These are phyloP conservation scores for Lagenorhynchus albirostris DNA, from an alignment of 2,113 vertebrate genomes.

Conservation along the genomic window DNA sequence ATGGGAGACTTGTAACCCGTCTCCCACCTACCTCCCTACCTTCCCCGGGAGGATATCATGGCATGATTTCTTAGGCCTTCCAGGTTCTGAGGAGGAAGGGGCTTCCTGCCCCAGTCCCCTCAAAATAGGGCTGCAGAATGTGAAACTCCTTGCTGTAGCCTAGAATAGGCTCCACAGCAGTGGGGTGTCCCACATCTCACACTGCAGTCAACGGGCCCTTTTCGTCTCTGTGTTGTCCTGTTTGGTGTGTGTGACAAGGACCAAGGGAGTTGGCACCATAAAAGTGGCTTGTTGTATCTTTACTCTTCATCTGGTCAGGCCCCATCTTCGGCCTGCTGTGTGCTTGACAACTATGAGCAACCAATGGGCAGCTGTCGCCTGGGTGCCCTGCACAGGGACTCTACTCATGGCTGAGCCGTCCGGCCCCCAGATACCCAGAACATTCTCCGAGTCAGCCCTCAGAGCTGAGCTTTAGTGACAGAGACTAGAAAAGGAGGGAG, in stretches of 20 bases:
- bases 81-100: background rate
- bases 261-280: background rate
- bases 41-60: background rate
- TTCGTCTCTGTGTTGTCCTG: background rate
- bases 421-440: background rate
- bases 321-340: too few relatives aligned
- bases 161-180: background rate
- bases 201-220: accelerated
- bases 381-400: background rate
- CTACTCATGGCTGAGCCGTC: background rate
- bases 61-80: background rate
- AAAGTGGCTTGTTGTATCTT: background rate
- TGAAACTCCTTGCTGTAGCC: background rate
- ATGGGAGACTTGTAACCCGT: background rate
- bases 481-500: background rate
- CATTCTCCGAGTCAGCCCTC: background rate
- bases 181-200: too few relatives aligned
- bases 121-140: background rate
- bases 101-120: background rate
- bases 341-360: background rate
- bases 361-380: accelerated
- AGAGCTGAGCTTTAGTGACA: background rate
- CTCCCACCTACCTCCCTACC: background rate
- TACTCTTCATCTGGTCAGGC: background rate
- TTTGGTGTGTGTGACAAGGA: too few relatives aligned